These are phyloP conservation scores for Sandelia bainsii DNA, from an alignment of 2,797 vertebrate genomes.

Conservation along the genomic window DNA sequence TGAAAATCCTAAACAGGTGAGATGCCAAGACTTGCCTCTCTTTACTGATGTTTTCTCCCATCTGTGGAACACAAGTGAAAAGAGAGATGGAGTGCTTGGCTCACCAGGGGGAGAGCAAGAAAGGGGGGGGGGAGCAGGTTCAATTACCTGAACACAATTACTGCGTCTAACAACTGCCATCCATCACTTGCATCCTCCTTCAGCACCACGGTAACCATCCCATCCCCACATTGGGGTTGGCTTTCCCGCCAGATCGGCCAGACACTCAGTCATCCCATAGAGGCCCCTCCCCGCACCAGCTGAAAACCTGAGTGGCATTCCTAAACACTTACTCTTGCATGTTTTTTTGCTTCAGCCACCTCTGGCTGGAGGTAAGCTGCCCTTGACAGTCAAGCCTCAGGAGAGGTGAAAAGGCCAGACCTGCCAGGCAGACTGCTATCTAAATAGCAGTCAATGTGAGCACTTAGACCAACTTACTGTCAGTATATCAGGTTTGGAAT, in stretches of 20 bases:
- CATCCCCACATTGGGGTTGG: slow-evolving; percentile 74
- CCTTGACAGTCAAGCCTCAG: slow-evolving; percentile 60
- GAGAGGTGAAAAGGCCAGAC: slow-evolving; percentile 59
- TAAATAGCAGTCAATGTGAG: slow-evolving; percentile 61
- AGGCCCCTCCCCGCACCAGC: slow-evolving; percentile 69
- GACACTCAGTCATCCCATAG: slow-evolving; percentile 81
- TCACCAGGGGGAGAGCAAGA: slow-evolving; percentile 56
- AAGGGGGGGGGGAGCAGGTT: slow-evolving; percentile 62
- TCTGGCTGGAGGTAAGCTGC: slow-evolving; percentile 56
- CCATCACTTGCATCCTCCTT: slow-evolving; percentile 82
- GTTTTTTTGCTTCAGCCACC: slow-evolving; percentile 51
- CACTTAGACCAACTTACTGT: slow-evolving; percentile 52
- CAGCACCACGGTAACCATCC: slow-evolving; percentile 67
- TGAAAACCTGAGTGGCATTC: slow-evolving; percentile 84
- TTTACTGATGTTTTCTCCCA: slow-evolving; percentile 65
- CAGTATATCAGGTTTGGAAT: slow-evolving; percentile 61
- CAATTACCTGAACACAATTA: slow-evolving; percentile 88
- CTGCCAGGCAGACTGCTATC: slow-evolving; percentile 55
- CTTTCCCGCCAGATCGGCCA: slow-evolving; percentile 79
- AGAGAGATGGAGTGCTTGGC: slow-evolving; percentile 68
- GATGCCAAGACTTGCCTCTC: slow-evolving; percentile 39
- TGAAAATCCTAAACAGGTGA: slow-evolving; percentile 58
- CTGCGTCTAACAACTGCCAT: slow-evolving; percentile 84
- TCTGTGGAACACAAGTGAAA: slow-evolving; percentile 66
- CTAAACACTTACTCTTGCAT: slow-evolving; percentile 63